Evolutionary conservation across 2,888 invertebrate species (phyloP).

Genomic region (Ctenicera cuprea): DNA sequence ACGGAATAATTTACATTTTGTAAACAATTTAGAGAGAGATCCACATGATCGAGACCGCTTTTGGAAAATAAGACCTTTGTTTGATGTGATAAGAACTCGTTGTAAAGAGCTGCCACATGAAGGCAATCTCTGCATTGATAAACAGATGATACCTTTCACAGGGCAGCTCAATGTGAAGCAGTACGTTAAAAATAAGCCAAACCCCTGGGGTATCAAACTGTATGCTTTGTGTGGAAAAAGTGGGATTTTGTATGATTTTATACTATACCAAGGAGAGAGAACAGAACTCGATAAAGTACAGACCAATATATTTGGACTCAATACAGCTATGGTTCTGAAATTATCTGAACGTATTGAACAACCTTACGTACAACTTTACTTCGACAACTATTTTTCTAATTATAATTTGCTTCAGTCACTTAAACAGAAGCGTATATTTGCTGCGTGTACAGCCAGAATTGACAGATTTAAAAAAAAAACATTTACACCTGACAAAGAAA

Average conservation of each 20-base stretch:
- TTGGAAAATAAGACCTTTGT: background rate
- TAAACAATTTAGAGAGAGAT: background rate
- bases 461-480: background rate
- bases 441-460: too few species aligned
- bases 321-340: background rate
- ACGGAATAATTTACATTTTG: background rate
- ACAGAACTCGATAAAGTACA: too few species aligned
- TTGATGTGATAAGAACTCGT: background rate
- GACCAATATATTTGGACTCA: too few species aligned
- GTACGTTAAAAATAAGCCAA: background rate
- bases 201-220: background rate
- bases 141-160: background rate
- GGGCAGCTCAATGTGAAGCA: too few species aligned
- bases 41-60: background rate
- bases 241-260: constrained; percentile 2
- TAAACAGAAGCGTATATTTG: too few species aligned
- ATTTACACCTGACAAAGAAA: too few species aligned
- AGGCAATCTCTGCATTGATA: background rate
- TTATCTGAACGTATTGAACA: background rate
- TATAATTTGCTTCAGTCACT: too few species aligned
- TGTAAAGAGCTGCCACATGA: background rate
- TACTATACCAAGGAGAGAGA: background rate
- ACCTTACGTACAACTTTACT: too few species aligned
- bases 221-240: background rate
- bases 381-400: too few species aligned